phyloP scores from a whole-genome alignment of 2,888 invertebrate species.

The Hyppa rectilinea region DNA sequence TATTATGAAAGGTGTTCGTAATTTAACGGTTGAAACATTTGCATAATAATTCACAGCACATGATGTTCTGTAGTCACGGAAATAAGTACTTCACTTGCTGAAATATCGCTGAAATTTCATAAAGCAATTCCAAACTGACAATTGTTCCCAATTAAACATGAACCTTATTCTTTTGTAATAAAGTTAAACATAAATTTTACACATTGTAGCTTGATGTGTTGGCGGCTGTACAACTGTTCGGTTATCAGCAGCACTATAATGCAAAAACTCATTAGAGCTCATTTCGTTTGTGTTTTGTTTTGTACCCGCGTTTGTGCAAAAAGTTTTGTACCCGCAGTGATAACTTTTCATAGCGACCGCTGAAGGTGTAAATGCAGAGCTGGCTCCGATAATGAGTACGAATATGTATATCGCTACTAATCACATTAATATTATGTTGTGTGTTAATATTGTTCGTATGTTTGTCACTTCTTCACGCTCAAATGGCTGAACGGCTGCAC shows the following conservation, averaged over 20 bases:
- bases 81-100: no score
- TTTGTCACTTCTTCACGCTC: no score
- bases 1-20: slow-evolving; percentile 36
- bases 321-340: slow-evolving; percentile 13
- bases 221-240: slow-evolving; percentile 20
- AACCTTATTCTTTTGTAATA: no score
- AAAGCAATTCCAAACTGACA: no score
- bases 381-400: background rate
- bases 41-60: slow-evolving; percentile 43
- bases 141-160: no score
- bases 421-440: no score
- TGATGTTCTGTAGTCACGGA: slow-evolving; percentile 48
- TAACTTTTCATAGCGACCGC: background rate
- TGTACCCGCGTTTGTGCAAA: no score
- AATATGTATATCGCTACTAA: background rate
- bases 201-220: no score
- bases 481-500: no score
- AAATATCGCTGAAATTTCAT: no score
- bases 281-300: slow-evolving; percentile 9
- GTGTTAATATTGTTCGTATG: no score
- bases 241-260: slow-evolving; percentile 1
- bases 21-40: slow-evolving; percentile 38
- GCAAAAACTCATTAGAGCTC: slow-evolving; percentile 9
- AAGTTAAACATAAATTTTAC: no score
- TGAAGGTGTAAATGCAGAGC: background rate